Conservation (phyloP, 2,113 vertebrate genomes). For the Motacilla alba region DNA sequence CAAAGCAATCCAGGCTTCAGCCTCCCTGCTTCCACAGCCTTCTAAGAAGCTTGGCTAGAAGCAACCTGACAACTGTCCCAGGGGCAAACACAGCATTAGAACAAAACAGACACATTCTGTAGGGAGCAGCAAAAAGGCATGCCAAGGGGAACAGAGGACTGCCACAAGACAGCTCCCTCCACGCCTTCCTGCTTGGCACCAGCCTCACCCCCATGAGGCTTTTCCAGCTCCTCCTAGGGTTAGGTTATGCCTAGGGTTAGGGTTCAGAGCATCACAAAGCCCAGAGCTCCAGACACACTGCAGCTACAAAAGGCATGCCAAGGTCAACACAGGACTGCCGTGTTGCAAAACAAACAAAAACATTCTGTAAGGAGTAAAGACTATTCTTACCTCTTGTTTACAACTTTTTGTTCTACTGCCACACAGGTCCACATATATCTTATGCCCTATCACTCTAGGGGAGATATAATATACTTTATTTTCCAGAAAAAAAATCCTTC, state of each 20-base stretch:
- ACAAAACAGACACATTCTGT: neutral
- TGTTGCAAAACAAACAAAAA: neutral
- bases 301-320: neutral
- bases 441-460: neutral
- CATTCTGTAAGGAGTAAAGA: neutral
- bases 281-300: neutral
- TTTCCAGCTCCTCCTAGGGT: neutral
- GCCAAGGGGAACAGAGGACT: neutral
- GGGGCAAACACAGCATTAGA: neutral
- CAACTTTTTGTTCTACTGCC: neutral
- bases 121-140: neutral
- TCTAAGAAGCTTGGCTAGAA: neutral
- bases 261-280: neutral
- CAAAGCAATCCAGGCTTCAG: neutral
- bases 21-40: neutral
- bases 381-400: neutral
- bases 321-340: accelerated
- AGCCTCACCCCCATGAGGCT: neutral
- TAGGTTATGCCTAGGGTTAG: neutral
- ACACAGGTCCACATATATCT: neutral
- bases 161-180: neutral
- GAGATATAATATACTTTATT: neutral
- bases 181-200: neutral
- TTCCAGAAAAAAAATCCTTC: neutral
- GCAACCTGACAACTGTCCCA: neutral